These are phyloP conservation scores for Zapornia atra DNA, from an alignment of 2,113 vertebrate species.

Conservation along the genomic window DNA sequence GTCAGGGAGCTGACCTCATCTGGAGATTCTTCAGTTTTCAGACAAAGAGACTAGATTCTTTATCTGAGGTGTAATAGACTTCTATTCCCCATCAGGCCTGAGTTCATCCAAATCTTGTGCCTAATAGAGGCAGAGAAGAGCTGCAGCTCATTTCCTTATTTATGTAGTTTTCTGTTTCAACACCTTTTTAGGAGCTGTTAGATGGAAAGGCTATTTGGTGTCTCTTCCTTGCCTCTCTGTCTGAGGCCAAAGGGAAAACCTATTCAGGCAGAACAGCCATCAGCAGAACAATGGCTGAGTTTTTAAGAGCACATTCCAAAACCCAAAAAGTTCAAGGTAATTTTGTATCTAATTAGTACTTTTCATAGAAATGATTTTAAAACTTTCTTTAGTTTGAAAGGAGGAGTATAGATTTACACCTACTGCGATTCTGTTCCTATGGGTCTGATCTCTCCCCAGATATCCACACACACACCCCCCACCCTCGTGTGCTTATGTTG, in stretches of 20 bases:
- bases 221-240: not conserved
- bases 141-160: slow-evolving; percentile 30
- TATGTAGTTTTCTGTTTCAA: not conserved
- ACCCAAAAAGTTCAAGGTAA: not conserved
- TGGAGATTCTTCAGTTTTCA: not conserved
- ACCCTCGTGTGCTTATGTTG: not conserved
- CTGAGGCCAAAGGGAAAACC: not conserved
- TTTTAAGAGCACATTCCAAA: not conserved
- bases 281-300: not conserved
- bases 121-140: not conserved
- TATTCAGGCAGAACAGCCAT: not conserved
- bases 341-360: not conserved
- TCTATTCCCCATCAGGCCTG: not conserved
- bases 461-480: not conserved
- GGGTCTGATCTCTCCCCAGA: not conserved
- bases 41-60: not conserved
- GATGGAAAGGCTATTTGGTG: not conserved
- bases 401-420: not conserved
- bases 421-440: not conserved
- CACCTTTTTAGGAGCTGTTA: not conserved
- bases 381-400: not conserved
- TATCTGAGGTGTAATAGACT: not conserved
- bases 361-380: not conserved
- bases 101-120: not conserved
- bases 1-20: not conserved